Conservation (phyloP, 1,140 invertebrate species). For the Neotoxoptera formosana region DNA sequence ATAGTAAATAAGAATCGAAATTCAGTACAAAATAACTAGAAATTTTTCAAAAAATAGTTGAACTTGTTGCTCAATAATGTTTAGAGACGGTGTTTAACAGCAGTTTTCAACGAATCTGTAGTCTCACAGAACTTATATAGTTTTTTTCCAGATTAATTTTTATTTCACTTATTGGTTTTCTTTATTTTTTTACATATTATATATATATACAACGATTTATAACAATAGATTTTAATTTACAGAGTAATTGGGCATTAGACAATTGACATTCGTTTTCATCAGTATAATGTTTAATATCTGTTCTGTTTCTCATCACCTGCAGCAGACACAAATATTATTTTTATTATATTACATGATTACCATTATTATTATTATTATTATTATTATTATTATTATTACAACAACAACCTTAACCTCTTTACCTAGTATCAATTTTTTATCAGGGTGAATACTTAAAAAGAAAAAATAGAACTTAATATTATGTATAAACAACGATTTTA, state of each 20-base stretch:
- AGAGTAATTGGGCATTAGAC: slow-evolving; percentile 52
- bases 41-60: slow-evolving; percentile 39
- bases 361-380: slow-evolving; percentile 16
- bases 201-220: not conserved
- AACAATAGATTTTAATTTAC: slow-evolving; percentile 8
- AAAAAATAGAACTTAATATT: slow-evolving; percentile 37
- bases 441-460: slow-evolving; percentile 52
- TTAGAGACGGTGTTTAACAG: slow-evolving; percentile 39
- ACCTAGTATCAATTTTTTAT: slow-evolving; percentile 56
- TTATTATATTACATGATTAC: slow-evolving; percentile 19
- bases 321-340: not conserved
- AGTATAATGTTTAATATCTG: not conserved
- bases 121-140: slow-evolving; percentile 12
- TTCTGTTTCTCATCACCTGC: slow-evolving; percentile 24
- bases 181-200: slow-evolving; percentile 21
- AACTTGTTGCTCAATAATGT: slow-evolving; percentile 52
- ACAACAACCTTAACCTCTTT: not conserved
- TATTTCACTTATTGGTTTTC: not conserved
- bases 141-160: slow-evolving; percentile 14
- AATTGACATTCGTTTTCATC: slow-evolving; percentile 16
- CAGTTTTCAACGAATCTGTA: slow-evolving; percentile 34
- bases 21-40: slow-evolving; percentile 51
- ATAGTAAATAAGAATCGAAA: slow-evolving; percentile 52
- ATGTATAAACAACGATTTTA: slow-evolving; percentile 17
- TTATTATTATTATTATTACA: slow-evolving; percentile 25